Conservation (phyloP, 1,140 invertebrate species). For the Drosophila carrolli region DNA sequence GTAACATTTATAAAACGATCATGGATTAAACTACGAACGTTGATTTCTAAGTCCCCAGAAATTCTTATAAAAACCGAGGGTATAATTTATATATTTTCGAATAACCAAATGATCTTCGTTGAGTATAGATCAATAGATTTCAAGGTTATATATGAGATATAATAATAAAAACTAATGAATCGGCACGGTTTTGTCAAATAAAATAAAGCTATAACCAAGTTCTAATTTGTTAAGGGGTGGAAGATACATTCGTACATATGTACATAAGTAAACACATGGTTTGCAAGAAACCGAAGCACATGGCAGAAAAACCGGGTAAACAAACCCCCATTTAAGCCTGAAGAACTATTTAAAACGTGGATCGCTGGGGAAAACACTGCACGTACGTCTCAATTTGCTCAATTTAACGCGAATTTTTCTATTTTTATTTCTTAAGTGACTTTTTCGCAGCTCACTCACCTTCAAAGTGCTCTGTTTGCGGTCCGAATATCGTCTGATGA, state of each 20-base stretch:
- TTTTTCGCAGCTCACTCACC: constrained; percentile 18
- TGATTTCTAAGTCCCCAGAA: too few species aligned
- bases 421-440: neutral
- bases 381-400: neutral
- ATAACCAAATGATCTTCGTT: too few species aligned
- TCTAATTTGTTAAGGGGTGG: neutral
- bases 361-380: neutral
- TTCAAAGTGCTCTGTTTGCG: constrained; percentile 1
- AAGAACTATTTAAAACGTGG: neutral
- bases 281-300: neutral
- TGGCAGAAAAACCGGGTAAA: neutral
- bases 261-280: constrained; percentile 18
- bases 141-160: too few species aligned
- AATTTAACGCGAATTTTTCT: neutral
- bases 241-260: neutral
- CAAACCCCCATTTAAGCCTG: neutral
- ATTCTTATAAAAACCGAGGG: too few species aligned
- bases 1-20: too few species aligned
- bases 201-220: too few species aligned
- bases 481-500: constrained; percentile 46
- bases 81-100: too few species aligned
- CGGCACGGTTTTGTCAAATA: too few species aligned
- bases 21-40: too few species aligned
- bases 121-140: too few species aligned
- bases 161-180: too few species aligned